Base-by-base conservation (phyloP, 2,888 invertebrate genomes). In the Perizoma flavofasciatum region DNA sequence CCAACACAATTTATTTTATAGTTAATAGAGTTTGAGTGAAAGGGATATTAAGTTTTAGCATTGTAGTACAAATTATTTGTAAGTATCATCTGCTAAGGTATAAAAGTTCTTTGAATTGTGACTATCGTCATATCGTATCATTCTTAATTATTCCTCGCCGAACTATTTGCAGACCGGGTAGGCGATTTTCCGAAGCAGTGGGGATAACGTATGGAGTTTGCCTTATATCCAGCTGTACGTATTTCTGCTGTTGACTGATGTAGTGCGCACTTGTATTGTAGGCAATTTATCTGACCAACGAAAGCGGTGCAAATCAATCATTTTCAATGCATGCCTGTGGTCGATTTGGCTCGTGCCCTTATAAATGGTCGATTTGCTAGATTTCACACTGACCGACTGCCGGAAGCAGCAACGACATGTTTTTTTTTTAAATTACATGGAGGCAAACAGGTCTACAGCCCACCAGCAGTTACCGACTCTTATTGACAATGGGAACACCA, bases 381-480 rank as follows among this genome's bases (percentile, higher is more conserved):
- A 71, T 74, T 79, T 77, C 71, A 73, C 76, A 74, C 73, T 82
- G 82, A 77, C 83, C 81, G 78, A 83, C 70, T 78, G 81, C 83
- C 73, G 57, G 58, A 59, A 83, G 73, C 60, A 67, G n/a, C 34
- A 22, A 22, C 22, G 22, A 22, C 22, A 22, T 22, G 22, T 22
- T 22, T 22, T 22, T 22, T 22, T 22, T 22, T 22, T 22, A 22
- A 22, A 22, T 22, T 22, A 22, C 22, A 22, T 22, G 22, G 1
- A 22, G 22, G 22, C 22, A 22, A 22, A 22, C 22, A 22, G 22
- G 22, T 22, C 22, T 22, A 22, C 22, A 22, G 22, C 1, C 22
- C 22, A 22, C 22, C 22, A 22, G 22, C 22, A 22, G 22, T 22
- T 22, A 22, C 22, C 22, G 22, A 22, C 22, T 1, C 22, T 22